Conservation (phyloP, 1,140 invertebrate species). For the Trichogramma pretiosum region DNA sequence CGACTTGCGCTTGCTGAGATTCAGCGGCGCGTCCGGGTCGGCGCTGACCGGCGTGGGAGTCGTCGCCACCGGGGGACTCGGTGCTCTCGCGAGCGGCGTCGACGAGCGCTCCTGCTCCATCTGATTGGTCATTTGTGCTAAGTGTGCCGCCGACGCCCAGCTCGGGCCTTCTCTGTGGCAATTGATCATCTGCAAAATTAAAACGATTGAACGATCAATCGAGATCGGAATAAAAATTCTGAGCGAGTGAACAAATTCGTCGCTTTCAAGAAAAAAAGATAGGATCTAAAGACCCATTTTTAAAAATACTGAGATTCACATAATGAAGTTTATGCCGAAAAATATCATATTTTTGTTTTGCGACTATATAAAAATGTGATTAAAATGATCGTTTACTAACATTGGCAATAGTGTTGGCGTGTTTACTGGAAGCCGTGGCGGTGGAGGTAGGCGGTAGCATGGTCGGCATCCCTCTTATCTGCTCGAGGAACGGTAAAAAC, state of each 20-base stretch:
- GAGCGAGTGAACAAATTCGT: no score
- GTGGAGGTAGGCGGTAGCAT: slow-evolving; percentile 40
- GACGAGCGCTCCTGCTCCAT: slow-evolving; percentile 42
- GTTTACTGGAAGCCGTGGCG: slow-evolving; percentile 41
- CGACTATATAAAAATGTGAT: not conserved
- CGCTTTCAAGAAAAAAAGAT: no score
- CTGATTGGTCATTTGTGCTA: slow-evolving; percentile 36
- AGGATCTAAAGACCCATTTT: no score
- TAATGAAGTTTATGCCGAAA: no score
- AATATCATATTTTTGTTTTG: no score
- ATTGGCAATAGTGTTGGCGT: slow-evolving; percentile 44
- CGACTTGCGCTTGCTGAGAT: slow-evolving; percentile 78
- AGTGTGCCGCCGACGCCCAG: slow-evolving; percentile 33
- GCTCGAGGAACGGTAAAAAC: slow-evolving; percentile 54
- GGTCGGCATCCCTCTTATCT: slow-evolving; percentile 41
- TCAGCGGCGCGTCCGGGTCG: slow-evolving; percentile 74
- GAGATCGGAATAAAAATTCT: no score
- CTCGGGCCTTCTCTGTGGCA: slow-evolving; percentile 35
- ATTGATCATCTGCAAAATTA: slow-evolving; percentile 39
- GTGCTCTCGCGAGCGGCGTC: slow-evolving; percentile 42
- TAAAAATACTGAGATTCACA: no score
- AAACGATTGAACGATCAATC: no score
- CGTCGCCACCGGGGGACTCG: slow-evolving; percentile 34
- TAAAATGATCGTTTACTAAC: no score
- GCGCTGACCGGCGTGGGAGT: slow-evolving; percentile 34